These are phyloP conservation scores for Caracal caracal DNA, from an alignment of 2,113 vertebrate genomes.

Conservation along the genomic window DNA sequence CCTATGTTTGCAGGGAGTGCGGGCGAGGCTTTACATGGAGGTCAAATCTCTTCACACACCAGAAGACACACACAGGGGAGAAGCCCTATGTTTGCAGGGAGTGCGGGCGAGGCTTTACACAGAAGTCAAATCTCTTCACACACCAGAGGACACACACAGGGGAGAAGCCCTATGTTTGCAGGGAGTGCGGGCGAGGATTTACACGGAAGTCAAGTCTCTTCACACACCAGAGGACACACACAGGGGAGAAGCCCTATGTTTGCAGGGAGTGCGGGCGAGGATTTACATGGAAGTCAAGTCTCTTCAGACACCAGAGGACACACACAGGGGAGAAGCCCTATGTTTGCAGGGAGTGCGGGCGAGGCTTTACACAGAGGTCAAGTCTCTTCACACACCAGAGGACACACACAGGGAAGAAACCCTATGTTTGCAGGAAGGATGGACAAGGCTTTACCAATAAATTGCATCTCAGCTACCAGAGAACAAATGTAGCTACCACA, in stretches of 20 bases:
- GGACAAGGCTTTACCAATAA: not conserved
- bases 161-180: slow-evolving; percentile 23
- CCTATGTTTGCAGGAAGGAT: not conserved
- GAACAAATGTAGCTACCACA: not conserved
- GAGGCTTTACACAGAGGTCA: too few relatives aligned
- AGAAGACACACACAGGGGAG: slow-evolving; percentile 32
- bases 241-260: not conserved
- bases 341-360: too few relatives aligned
- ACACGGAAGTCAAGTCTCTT: fast-evolving
- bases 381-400: too few relatives aligned
- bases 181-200: not conserved
- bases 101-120: not conserved
- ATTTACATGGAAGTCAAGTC: too few relatives aligned
- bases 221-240: not conserved
- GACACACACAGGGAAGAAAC: too few relatives aligned
- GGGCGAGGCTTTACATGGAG: fast-evolving
- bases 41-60: fast-evolving
- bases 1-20: not conserved
- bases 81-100: slow-evolving; percentile 16
- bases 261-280: too few relatives aligned
- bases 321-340: too few relatives aligned
- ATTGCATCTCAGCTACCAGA: not conserved
- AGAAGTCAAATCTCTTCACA: fast-evolving
- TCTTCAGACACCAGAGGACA: too few relatives aligned
- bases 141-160: slow-evolving; percentile 21